These are phyloP conservation scores for Gastracanthus pulcherrimus DNA, from an alignment of 2,888 invertebrate species.

Conservation along the genomic window DNA sequence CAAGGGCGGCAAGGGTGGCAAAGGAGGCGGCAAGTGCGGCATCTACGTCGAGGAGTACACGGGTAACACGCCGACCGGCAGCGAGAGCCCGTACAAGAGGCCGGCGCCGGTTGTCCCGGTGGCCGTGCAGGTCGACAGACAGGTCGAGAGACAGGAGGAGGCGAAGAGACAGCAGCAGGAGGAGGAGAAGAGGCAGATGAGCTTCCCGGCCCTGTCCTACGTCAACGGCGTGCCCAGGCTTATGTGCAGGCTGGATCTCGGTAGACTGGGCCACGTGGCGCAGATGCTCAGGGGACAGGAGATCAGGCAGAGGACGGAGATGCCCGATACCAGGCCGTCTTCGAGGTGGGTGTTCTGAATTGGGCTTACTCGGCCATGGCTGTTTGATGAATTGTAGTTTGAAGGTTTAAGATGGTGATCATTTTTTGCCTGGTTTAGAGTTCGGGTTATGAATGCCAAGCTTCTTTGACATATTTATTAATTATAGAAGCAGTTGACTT, in stretches of 20 bases:
- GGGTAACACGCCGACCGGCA: slow-evolving; percentile 72
- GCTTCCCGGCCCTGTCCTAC: slow-evolving; percentile 67
- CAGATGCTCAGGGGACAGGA: slow-evolving; percentile 74
- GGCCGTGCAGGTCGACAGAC: slow-evolving; percentile 69
- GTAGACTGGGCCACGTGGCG: slow-evolving; percentile 71
- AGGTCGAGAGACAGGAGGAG: slow-evolving; percentile 43
- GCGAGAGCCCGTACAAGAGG: slow-evolving; percentile 77
- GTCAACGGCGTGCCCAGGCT: slow-evolving; percentile 72
- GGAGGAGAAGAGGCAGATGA: slow-evolving; percentile 21
- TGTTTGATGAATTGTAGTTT: no score
- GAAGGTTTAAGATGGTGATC: no score
- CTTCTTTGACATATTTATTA: no score
- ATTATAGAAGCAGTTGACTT: no score
- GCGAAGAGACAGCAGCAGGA: slow-evolving; percentile 5
- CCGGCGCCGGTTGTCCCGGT: slow-evolving; percentile 70
- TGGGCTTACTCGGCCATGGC: no score
- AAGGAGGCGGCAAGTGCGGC: slow-evolving; percentile 84
- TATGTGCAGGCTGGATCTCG: slow-evolving; percentile 77
- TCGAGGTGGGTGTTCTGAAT: slow-evolving; percentile 63
- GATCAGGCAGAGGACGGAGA: slow-evolving; percentile 78
- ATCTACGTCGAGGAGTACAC: slow-evolving; percentile 76
- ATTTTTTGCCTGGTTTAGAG: no score
- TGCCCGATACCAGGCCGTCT: slow-evolving; percentile 78
- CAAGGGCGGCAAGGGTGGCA: slow-evolving; percentile 83
- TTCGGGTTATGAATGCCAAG: no score